These are phyloP conservation scores for Himalopsyche tibetana DNA, from an alignment of 2,888 invertebrate genomes.

Conservation along the genomic window DNA sequence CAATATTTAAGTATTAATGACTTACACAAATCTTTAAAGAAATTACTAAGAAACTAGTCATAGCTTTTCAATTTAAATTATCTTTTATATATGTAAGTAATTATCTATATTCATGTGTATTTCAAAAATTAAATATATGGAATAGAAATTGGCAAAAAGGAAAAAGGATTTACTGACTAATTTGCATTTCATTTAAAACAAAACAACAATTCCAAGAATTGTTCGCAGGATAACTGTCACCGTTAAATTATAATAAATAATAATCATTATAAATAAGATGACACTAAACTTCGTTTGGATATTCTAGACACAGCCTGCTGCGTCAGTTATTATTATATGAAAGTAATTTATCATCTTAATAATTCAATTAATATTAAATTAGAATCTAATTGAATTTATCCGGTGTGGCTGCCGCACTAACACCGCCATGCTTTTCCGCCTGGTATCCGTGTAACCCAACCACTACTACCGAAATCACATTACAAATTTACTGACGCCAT, in stretches of 20 bases:
- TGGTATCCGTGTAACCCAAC: constrained; percentile 6
- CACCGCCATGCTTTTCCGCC: constrained; percentile 43
- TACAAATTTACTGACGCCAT: constrained; percentile 21
- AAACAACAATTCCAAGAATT: background rate
- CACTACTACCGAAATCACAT: constrained; percentile 2
- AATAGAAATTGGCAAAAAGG: too few relatives aligned
- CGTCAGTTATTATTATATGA: constrained; percentile 63
- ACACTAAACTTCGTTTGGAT: constrained; percentile 15
- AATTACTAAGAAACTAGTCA: too few relatives aligned
- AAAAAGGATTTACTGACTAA: too few relatives aligned
- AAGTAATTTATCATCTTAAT: constrained; percentile 65
- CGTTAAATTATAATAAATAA: constrained; percentile 16
- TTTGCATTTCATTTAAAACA: too few relatives aligned
- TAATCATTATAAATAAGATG: constrained; percentile 9
- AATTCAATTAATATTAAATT: constrained; percentile 66
- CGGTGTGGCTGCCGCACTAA: constrained; percentile 57
- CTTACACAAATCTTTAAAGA: too few relatives aligned
- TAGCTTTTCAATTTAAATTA: too few relatives aligned
- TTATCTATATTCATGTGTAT: too few relatives aligned
- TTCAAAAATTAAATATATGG: too few relatives aligned
- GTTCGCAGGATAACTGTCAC: background rate
- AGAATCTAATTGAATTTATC: constrained; percentile 65
- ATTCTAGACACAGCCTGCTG: constrained; percentile 50
- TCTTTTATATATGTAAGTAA: too few relatives aligned
- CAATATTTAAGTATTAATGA: too few relatives aligned